phyloP scores from a whole-genome alignment of 2,113 vertebrate genomes.

The Atrichornis clamosus region DNA sequence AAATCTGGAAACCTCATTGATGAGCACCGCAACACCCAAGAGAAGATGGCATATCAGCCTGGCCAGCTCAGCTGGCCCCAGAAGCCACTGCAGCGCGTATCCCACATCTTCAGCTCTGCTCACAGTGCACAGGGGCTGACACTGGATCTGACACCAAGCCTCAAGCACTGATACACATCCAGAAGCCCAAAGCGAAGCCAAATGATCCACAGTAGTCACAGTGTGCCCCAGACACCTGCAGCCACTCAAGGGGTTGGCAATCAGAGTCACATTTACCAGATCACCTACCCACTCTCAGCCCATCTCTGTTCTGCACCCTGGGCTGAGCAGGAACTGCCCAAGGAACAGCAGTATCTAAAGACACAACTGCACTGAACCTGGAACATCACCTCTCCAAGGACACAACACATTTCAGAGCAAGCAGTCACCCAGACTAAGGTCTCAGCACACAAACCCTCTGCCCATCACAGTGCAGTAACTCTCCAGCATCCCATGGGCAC shows the following conservation, averaged over 20 bases:
- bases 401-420: background rate
- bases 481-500: background rate
- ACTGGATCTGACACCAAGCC: background rate
- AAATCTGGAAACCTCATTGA: background rate
- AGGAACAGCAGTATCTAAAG: background rate
- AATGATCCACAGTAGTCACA: background rate
- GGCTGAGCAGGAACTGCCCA: background rate
- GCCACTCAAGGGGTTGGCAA: background rate
- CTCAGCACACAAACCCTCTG: background rate
- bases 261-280: background rate
- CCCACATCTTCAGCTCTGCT: background rate
- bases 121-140: background rate
- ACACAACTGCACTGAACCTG: background rate
- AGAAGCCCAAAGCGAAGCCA: background rate
- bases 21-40: background rate
- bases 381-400: background rate
- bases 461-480: background rate
- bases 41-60: background rate
- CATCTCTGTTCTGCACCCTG: background rate
- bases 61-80: background rate
- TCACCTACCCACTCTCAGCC: background rate
- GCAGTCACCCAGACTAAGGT: background rate
- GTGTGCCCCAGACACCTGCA: background rate
- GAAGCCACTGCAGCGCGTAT: accelerated
- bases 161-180: background rate